Percentiles rank a stretch among this genome's conserved stretches.
phyloP scores from a whole-genome alignment of 2,797 vertebrate genomes.

The Urophycis tenuis region DNA sequence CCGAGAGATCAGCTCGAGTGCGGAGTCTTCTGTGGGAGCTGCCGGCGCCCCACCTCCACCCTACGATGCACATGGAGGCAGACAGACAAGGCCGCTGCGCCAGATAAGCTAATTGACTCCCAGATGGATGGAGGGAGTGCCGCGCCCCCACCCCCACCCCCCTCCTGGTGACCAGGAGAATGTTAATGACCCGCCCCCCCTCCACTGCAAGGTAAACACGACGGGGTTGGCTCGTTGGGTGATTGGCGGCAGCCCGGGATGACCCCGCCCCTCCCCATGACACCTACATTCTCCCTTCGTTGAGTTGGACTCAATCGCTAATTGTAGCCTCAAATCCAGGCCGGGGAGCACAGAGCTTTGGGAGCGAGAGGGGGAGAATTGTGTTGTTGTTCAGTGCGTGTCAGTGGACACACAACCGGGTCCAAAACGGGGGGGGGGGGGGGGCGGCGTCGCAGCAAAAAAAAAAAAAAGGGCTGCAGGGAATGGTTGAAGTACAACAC shows the following conservation, averaged over 20 bases:
- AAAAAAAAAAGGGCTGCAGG: too few relatives aligned
- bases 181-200: conserved; percentile 54
- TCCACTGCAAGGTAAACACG: conserved; percentile 56
- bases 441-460: too few relatives aligned
- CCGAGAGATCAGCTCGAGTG: too few relatives aligned
- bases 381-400: not conserved
- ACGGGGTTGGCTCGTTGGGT: not conserved
- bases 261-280: not conserved
- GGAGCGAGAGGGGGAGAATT: not conserved
- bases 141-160: conserved; percentile 21
- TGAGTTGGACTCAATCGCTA: not conserved
- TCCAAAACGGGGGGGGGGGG: not conserved
- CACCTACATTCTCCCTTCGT: not conserved
- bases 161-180: conserved; percentile 61
- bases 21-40: too few relatives aligned
- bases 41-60: not conserved
- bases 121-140: conserved; percentile 49
- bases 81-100: conserved; percentile 36
- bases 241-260: too few relatives aligned
- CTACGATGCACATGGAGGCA: conserved; percentile 16
- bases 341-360: not conserved
- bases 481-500: too few relatives aligned
- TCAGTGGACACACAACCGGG: not conserved
- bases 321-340: not conserved
- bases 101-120: conserved; percentile 60